Evolutionary conservation across 2,797 vertebrate genomes (phyloP).

Genomic region (Spatula clypeata): DNA sequence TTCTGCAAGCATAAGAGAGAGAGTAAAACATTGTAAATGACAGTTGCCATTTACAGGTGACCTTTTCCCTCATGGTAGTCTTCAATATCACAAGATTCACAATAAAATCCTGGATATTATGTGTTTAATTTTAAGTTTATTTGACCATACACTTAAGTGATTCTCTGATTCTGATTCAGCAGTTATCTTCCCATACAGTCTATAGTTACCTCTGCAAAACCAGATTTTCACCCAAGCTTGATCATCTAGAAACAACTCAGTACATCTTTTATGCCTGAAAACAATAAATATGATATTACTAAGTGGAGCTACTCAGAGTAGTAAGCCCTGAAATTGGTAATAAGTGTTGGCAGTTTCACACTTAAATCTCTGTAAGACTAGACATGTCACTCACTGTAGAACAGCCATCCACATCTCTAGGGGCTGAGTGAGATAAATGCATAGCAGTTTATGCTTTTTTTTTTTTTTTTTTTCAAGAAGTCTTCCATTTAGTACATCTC

Average conservation of each 20-base stretch:
- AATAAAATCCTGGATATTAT: background rate
- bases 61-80: background rate
- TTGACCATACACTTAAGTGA: background rate
- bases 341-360: constrained; percentile 23
- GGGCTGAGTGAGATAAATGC: constrained; percentile 5
- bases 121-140: background rate
- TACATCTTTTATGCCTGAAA: background rate
- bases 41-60: background rate
- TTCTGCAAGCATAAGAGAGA: background rate
- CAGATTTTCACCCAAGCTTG: background rate
- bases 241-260: background rate
- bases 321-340: background rate
- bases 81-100: background rate
- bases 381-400: background rate
- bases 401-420: background rate
- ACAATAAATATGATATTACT: background rate
- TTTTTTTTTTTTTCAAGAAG: background rate
- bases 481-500: constrained; percentile 28
- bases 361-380: background rate
- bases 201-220: background rate
- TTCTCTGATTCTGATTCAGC: background rate
- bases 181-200: background rate
- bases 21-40: background rate
- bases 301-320: background rate
- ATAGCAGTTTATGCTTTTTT: background rate